Conservation (phyloP, 2,888 invertebrate genomes). For the Euzetes globulus region DNA sequence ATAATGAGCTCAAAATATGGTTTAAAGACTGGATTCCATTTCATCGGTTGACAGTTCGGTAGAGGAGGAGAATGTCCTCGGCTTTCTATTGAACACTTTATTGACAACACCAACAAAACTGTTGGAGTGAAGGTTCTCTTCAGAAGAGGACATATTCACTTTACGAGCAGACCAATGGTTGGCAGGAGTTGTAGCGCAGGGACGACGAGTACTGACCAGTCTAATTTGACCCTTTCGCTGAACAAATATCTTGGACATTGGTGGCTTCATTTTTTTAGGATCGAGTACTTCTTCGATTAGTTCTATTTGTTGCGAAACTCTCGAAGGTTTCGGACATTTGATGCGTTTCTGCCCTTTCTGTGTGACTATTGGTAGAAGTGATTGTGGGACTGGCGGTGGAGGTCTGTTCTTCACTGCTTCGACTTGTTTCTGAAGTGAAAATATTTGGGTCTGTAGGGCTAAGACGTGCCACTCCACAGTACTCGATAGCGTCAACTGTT, state of each 20-base stretch:
- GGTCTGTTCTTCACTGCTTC: neutral
- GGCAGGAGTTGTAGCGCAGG: neutral
- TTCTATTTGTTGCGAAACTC: neutral
- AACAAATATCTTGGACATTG: neutral
- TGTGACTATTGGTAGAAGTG: neutral
- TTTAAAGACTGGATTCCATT: neutral
- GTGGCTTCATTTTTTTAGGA: neutral
- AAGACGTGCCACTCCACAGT: neutral
- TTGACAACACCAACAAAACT: neutral
- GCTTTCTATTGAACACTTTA: neutral
- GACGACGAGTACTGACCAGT: neutral
- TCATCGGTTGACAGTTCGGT: neutral
- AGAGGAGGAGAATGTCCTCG: neutral
- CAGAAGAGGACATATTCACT: neutral
- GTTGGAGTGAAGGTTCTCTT: neutral
- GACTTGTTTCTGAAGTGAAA: neutral
- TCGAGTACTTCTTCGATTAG: neutral
- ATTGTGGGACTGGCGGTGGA: neutral
- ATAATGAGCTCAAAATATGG: too few species aligned
- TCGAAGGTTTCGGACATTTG: neutral
- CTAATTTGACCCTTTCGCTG: neutral
- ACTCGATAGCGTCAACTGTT: neutral
- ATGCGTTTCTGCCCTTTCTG: neutral
- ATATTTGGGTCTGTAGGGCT: neutral
- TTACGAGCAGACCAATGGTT: neutral